Evolutionary conservation across 1,140 invertebrate genomes (phyloP), one percentile per base, ranked within the genome.

Genomic region (Drosophila parvula): DNA sequence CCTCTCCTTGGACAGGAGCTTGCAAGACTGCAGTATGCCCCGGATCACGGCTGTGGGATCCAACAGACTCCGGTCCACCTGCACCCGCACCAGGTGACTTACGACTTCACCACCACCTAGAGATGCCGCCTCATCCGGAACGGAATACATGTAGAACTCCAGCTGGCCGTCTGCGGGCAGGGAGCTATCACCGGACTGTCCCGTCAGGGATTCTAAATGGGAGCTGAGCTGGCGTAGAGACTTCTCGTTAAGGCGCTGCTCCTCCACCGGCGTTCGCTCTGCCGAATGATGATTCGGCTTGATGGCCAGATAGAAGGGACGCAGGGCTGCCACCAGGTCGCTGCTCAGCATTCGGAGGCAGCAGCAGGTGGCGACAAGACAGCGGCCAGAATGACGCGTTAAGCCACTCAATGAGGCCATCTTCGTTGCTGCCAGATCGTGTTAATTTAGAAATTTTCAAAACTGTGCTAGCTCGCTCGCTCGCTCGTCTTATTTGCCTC

Each of bases 211-310:
- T 14, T 97, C 95, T 67, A 98, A 91, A 78, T 97, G 95, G 41
- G 95, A 96, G 93, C 96, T 98, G 47, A 98, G 92, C 74, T 95
- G 94, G 92, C 98, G 97, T 63, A 98, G 92, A 7, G 97, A 98
- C 88, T 97, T 95, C 93, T 98, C 97, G 94, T 99, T 99, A 1
- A 96, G 95, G 3, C 51, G 34, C 62, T 94, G 94, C 96, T 97
- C 92, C 94, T 98, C 96, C 81, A 94, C 95, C 45, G 98, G 97
- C 93, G 96, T 95, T 91, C 96, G 95, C 12, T 27, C 18, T 61
- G 96, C 96, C 94, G 98, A 98, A 22, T 98, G 92, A 92, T 98
- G 92, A 93, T 98, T 97, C 12, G 98, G 98, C 94, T 98, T 98
- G 27, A 98, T 97, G 57, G 95, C 95, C 92, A 98, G 98, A 92